phyloP scores from a whole-genome alignment of 2,888 invertebrate species.

The Erebia ligea region DNA sequence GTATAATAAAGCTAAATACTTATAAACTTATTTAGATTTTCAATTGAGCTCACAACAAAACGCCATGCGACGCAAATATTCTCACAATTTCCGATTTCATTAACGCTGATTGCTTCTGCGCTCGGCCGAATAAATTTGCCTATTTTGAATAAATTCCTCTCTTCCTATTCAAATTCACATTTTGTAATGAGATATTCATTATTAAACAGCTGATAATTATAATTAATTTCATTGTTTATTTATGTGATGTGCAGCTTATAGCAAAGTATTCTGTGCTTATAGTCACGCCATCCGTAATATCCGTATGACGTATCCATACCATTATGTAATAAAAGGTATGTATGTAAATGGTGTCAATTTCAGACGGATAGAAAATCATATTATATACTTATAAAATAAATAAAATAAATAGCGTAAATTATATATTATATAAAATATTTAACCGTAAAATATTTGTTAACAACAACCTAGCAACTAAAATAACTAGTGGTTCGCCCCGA shows the following conservation, averaged over 20 bases:
- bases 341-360: too few species aligned
- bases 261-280: too few species aligned
- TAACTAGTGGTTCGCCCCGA: too few species aligned
- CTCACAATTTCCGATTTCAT: slow-evolving; percentile 26
- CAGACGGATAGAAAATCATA: too few species aligned
- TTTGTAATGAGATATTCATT: slow-evolving; percentile 14
- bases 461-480: too few species aligned
- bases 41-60: slow-evolving; percentile 12
- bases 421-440: too few species aligned
- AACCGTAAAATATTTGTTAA: too few species aligned
- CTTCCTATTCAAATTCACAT: slow-evolving; percentile 14
- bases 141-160: slow-evolving; percentile 20
- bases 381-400: too few species aligned
- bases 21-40: slow-evolving; percentile 12
- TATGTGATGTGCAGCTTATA: not conserved
- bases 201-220: not conserved
- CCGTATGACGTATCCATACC: too few species aligned
- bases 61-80: slow-evolving; percentile 14
- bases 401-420: too few species aligned
- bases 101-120: slow-evolving; percentile 21
- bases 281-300: too few species aligned
- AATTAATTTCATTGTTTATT: not conserved
- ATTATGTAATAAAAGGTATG: too few species aligned
- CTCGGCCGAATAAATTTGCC: slow-evolving; percentile 23
- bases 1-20: not conserved